phyloP scores from a whole-genome alignment of 2,888 invertebrate species.

The Heliconius sara region DNA sequence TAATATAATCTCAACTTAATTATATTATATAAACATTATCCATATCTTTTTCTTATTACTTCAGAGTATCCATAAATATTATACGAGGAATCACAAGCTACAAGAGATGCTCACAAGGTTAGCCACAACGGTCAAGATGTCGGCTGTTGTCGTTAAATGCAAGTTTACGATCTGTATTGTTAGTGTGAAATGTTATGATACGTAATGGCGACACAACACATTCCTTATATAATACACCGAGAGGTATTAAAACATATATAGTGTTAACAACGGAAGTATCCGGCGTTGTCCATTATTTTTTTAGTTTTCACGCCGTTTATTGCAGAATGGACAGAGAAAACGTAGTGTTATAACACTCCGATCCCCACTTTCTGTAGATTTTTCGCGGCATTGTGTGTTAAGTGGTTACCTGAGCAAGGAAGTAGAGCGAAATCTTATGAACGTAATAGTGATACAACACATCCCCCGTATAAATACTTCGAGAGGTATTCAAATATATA shows the following conservation, averaged over 20 bases:
- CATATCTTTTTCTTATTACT: background rate
- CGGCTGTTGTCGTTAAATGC: constrained; percentile 44
- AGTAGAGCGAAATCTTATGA: too few relatives aligned
- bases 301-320: too few relatives aligned
- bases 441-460: too few relatives aligned
- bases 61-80: background rate
- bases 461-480: too few relatives aligned
- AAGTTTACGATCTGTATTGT: constrained; percentile 47
- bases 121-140: constrained; percentile 41
- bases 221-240: constrained; percentile 15
- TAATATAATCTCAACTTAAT: too few relatives aligned
- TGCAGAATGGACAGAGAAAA: too few relatives aligned
- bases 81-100: constrained; percentile 4
- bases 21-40: background rate
- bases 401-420: too few relatives aligned
- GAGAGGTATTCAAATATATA: too few relatives aligned
- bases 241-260: constrained; percentile 8
- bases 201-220: constrained; percentile 40
- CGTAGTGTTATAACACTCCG: too few relatives aligned
- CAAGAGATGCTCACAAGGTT: constrained; percentile 23
- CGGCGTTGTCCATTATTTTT: background rate
- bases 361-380: too few relatives aligned
- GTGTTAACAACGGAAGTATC: background rate
- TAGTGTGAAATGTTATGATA: constrained; percentile 42
- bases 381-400: too few relatives aligned